Evolutionary conservation across 2,113 vertebrate genomes (phyloP).

Genomic region (Catharus minimus): DNA sequence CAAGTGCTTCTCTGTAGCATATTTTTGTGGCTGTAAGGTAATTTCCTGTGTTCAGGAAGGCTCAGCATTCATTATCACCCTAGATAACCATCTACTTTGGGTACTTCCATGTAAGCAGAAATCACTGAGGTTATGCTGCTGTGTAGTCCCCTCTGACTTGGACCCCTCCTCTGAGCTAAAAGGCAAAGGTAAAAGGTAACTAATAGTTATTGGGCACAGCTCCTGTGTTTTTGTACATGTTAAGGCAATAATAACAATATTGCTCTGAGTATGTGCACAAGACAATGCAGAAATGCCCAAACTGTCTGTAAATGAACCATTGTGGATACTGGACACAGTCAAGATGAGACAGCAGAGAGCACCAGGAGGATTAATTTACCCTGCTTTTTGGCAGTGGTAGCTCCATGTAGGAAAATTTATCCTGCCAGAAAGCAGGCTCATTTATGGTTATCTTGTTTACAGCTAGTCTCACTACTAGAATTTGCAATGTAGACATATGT

Average conservation of each 20-base stretch:
- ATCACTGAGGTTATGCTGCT: background rate
- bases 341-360: constrained; percentile 16
- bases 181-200: background rate
- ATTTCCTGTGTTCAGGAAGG: background rate
- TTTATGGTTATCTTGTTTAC: constrained; percentile 28
- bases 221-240: background rate
- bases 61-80: background rate
- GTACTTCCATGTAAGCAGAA: background rate
- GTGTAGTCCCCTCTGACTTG: background rate
- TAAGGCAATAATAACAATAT: background rate
- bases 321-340: background rate
- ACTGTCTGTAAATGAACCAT: background rate
- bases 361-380: constrained; percentile 4
- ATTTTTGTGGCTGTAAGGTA: background rate
- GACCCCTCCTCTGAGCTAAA: background rate
- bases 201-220: background rate
- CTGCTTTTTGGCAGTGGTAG: constrained; percentile 24
- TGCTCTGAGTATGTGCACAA: background rate
- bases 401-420: constrained; percentile 17
- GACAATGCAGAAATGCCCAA: background rate
- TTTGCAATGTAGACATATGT: background rate
- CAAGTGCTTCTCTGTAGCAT: background rate
- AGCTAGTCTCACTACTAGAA: background rate
- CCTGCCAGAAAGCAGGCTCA: background rate
- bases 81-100: background rate